Conservation (phyloP, 2,113 vertebrate species). For the Pollimyrus isidori region DNA sequence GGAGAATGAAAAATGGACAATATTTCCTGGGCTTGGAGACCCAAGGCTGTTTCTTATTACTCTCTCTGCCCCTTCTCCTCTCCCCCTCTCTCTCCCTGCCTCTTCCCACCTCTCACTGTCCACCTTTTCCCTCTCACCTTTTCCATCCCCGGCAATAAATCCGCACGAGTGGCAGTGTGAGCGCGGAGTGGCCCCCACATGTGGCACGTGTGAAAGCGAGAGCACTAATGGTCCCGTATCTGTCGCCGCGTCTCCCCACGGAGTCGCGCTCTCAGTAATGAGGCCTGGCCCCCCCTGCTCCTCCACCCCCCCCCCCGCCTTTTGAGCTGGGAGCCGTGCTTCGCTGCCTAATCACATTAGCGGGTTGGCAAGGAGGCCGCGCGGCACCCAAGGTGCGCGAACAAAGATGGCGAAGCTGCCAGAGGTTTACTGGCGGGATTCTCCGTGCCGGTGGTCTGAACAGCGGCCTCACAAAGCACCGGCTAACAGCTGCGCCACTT, state of each 20-base stretch:
- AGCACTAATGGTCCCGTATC: slow-evolving; percentile 23
- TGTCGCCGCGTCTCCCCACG: slow-evolving; percentile 27
- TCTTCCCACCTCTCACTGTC: background rate
- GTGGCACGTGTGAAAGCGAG: slow-evolving; percentile 32
- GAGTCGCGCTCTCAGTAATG: slow-evolving; percentile 42
- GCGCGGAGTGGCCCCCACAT: slow-evolving; percentile 17
- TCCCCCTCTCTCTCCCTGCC: background rate
- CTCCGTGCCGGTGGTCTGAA: background rate
- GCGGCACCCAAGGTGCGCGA: background rate
- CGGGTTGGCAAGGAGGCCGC: slow-evolving; percentile 6
- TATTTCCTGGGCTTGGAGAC: background rate
- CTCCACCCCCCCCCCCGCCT: slow-evolving; percentile 20
- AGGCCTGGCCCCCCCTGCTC: slow-evolving; percentile 10
- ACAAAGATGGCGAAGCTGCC: slow-evolving; percentile 4
- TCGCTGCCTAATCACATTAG: slow-evolving; percentile 14
- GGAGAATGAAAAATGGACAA: background rate
- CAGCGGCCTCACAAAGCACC: background rate
- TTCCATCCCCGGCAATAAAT: background rate
- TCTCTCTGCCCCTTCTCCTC: background rate
- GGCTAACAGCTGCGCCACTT: background rate
- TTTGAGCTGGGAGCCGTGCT: slow-evolving; percentile 22
- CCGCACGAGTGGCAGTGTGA: background rate
- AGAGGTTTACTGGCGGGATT: slow-evolving; percentile 30
- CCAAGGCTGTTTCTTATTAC: background rate
- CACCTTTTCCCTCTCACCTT: background rate